These are phyloP conservation scores for Pantala flavescens DNA, from an alignment of 1,140 invertebrate genomes.

Conservation along the genomic window DNA sequence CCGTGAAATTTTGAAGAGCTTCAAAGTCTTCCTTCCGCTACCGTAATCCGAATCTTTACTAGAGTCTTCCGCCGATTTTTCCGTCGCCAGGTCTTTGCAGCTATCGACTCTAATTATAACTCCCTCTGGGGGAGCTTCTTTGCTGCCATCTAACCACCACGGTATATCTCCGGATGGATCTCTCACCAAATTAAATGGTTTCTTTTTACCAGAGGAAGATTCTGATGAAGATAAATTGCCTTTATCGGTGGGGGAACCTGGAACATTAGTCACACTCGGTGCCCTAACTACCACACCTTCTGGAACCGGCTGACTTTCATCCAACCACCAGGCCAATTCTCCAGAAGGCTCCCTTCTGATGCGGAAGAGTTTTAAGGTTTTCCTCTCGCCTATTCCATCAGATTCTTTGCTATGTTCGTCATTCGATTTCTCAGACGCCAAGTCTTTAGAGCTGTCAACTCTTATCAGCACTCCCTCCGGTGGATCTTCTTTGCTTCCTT, in stretches of 20 bases:
- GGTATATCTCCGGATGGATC: slow-evolving; percentile 34
- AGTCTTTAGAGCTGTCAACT: background rate
- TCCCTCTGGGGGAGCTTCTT: slow-evolving; percentile 20
- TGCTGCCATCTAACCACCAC: slow-evolving; percentile 34
- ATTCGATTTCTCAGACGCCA: background rate
- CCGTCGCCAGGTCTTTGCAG: background rate
- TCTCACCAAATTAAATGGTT: slow-evolving; percentile 32
- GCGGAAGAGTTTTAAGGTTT: background rate
- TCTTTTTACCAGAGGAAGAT: background rate
- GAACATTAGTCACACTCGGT: background rate
- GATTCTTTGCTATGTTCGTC: background rate
- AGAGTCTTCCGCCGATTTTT: slow-evolving; percentile 9
- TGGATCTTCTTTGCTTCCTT: slow-evolving; percentile 27
- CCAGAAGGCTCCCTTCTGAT: slow-evolving; percentile 49
- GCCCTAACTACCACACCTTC: background rate
- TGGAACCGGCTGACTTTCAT: slow-evolving; percentile 28
- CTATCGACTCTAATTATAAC: background rate
- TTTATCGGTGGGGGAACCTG: background rate
- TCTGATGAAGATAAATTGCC: too few relatives aligned
- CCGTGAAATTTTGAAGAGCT: too few relatives aligned
- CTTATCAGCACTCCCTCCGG: background rate
- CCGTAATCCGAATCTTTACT: background rate
- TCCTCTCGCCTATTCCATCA: too few relatives aligned
- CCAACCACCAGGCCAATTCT: slow-evolving; percentile 50
- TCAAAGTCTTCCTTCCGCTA: too few relatives aligned